Evolutionary conservation across 1,140 invertebrate species (phyloP).

Genomic region (Meloidogyne floridensis): DNA sequence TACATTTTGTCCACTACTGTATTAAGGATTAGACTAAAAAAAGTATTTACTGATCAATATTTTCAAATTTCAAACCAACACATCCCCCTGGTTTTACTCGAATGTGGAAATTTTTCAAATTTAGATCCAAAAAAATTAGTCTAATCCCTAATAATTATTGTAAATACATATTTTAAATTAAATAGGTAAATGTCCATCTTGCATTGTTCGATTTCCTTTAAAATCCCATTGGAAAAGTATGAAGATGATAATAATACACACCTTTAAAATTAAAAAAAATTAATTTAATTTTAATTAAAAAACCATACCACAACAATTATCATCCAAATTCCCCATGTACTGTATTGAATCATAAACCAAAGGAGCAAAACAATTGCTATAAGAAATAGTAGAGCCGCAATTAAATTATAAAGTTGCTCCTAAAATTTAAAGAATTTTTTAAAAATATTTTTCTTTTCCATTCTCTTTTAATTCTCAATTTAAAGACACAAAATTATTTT

Average conservation of each 20-base stretch:
- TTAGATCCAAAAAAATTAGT: too few relatives aligned
- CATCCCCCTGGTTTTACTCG: too few relatives aligned
- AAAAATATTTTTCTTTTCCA: too few relatives aligned
- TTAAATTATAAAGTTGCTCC: slow-evolving; percentile 36
- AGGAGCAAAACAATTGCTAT: slow-evolving; percentile 51
- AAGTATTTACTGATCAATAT: too few relatives aligned
- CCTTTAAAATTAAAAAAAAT: slow-evolving; percentile 6
- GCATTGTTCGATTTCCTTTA: slow-evolving; percentile 33
- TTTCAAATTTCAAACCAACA: too few relatives aligned
- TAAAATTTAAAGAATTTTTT: neutral
- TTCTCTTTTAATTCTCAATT: too few relatives aligned
- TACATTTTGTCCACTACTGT: too few relatives aligned
- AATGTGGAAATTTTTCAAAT: too few relatives aligned
- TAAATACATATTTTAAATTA: neutral
- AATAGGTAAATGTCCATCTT: slow-evolving; percentile 37
- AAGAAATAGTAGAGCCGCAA: slow-evolving; percentile 47
- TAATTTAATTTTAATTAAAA: neutral
- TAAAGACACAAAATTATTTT: too few relatives aligned
- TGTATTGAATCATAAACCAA: slow-evolving; percentile 49
- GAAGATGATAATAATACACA: slow-evolving; percentile 31
- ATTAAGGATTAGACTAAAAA: too few relatives aligned
- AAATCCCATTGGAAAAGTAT: slow-evolving; percentile 42
- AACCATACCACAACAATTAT: slow-evolving; percentile 34
- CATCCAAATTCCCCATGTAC: slow-evolving; percentile 31
- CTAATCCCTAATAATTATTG: too few relatives aligned